These are phyloP conservation scores for Passer montanus DNA, from an alignment of 2,113 vertebrate species.

Conservation along the genomic window DNA sequence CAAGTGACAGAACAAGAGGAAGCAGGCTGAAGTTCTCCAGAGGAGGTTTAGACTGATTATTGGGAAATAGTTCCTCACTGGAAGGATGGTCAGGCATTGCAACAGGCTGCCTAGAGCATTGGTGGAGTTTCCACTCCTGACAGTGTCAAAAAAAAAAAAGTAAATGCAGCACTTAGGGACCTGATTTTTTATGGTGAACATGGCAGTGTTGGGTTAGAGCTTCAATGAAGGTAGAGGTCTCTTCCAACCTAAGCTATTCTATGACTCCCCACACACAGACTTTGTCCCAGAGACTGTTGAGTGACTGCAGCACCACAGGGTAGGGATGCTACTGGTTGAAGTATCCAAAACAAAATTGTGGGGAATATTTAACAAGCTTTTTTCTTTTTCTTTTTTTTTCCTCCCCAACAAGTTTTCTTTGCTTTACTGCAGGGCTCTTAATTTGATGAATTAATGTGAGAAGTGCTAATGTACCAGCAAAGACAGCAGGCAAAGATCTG, in stretches of 20 bases:
- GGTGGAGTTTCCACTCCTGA: neutral
- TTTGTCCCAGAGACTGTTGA: neutral
- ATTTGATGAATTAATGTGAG: conserved; percentile 36
- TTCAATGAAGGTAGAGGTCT: neutral
- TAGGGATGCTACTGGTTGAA: neutral
- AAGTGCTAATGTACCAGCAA: neutral
- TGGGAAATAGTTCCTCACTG: neutral
- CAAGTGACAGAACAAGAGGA: too few species aligned
- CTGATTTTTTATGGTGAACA: neutral
- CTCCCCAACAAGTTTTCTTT: neutral
- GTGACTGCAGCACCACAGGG: neutral
- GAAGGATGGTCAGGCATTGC: neutral
- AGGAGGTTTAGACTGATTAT: neutral
- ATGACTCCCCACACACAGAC: neutral
- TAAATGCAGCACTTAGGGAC: neutral
- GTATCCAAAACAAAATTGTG: neutral
- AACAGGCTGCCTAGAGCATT: neutral
- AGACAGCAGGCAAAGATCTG: conserved; percentile 4
- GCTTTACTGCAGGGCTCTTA: conserved; percentile 1
- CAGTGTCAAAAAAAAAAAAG: neutral
- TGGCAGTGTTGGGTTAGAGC: neutral
- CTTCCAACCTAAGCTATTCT: neutral
- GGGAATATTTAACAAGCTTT: neutral
- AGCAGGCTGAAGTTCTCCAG: neutral
- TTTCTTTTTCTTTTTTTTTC: neutral